phyloP scores from a whole-genome alignment of 64 coral and sea anemone genomes.

The Anthopleura sola region DNA sequence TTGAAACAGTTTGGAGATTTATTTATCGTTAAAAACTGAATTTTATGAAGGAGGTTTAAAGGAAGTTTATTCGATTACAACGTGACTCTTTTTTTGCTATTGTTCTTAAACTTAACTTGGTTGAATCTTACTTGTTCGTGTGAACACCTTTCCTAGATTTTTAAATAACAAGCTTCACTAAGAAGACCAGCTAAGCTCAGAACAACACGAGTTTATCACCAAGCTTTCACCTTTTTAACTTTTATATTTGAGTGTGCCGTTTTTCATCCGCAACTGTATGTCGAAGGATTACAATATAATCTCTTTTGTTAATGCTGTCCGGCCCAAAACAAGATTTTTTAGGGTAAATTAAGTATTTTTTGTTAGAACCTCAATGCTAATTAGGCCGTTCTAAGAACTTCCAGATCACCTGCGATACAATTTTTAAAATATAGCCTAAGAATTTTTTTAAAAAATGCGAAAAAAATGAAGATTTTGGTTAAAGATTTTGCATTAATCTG shows the following conservation, averaged over 20 bases:
- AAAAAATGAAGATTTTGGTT: not conserved
- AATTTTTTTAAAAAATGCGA: not conserved
- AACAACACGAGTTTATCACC: not conserved
- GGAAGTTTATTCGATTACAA: too few species aligned
- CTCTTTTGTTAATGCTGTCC: not conserved
- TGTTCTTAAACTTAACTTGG: not conserved
- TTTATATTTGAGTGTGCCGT: not conserved
- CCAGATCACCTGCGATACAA: not conserved
- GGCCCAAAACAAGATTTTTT: not conserved
- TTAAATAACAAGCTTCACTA: not conserved
- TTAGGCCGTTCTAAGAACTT: not conserved
- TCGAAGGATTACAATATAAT: constrained; percentile 1
- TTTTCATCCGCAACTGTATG: constrained; percentile 4
- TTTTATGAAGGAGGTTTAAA: too few species aligned
- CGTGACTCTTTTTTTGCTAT: not conserved
- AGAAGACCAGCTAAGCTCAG: not conserved
- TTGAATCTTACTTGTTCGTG: not conserved
- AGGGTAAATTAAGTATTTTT: not conserved
- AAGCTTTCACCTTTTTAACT: not conserved
- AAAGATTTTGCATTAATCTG: not conserved
- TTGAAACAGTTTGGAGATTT: too few species aligned
- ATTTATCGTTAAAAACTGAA: too few species aligned
- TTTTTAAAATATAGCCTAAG: not conserved
- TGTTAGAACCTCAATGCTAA: not conserved
- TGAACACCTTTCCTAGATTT: not conserved